phyloP scores from a whole-genome alignment of 2,888 invertebrate genomes.

The Serripes groenlandicus region DNA sequence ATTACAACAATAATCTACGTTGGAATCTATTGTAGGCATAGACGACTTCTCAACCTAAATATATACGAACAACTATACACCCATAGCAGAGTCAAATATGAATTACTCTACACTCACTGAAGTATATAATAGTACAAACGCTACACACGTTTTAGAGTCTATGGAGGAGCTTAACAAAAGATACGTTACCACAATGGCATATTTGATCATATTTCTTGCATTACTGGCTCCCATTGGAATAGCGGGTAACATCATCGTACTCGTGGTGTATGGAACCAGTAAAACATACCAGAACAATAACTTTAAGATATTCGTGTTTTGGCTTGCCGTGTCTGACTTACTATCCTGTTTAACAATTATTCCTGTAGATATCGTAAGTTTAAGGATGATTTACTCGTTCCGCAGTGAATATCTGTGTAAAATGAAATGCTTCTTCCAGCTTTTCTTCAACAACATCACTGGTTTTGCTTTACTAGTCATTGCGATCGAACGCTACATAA shows the following conservation, averaged over 20 bases:
- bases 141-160: conserved; percentile 27
- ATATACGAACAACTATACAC: too few relatives aligned
- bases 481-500: conserved; percentile 50
- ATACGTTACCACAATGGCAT: conserved; percentile 42
- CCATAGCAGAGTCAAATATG: too few relatives aligned
- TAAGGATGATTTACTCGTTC: conserved; percentile 35
- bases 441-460: conserved; percentile 32
- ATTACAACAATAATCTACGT: too few relatives aligned
- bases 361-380: conserved; percentile 54
- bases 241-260: conserved; percentile 49
- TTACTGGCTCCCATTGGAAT: conserved; percentile 51
- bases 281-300: conserved; percentile 53
- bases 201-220: conserved; percentile 41
- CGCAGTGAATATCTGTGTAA: conserved; percentile 38
- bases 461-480: conserved; percentile 48
- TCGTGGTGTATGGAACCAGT: conserved; percentile 39
- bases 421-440: conserved; percentile 58
- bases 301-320: conserved; percentile 54
- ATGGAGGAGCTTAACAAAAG: conserved; percentile 39
- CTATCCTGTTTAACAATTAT: conserved; percentile 46
- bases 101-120: too few relatives aligned
- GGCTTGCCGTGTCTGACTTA: conserved; percentile 43
- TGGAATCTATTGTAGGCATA: too few relatives aligned
- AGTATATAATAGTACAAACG: too few relatives aligned
- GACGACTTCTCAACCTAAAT: too few relatives aligned